Evolutionary conservation across 35 echinoderm and acorn worm species (phyloP).

Genomic region (Strongylocentrotus purpuratus): DNA sequence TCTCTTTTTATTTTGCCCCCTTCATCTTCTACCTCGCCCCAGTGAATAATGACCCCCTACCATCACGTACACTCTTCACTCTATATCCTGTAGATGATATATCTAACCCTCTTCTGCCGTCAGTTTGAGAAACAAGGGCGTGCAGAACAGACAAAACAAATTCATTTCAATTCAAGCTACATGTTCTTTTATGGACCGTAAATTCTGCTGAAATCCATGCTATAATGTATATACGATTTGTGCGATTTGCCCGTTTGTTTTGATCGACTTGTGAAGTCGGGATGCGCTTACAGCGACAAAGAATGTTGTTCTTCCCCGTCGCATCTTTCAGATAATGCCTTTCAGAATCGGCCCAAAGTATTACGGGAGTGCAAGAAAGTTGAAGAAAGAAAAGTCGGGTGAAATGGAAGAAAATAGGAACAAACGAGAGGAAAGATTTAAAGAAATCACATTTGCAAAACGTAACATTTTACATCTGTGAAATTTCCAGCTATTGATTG

Average conservation of each 20-base stretch:
- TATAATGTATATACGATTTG: neutral
- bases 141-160: neutral
- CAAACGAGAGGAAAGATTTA: too few species aligned
- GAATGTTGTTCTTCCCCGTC: too few species aligned
- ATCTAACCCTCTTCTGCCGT: neutral
- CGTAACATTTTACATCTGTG: too few species aligned
- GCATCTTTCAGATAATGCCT: too few species aligned
- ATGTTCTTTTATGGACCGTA: neutral
- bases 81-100: neutral
- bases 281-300: too few species aligned
- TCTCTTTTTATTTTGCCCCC: neutral
- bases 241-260: neutral
- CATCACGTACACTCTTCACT: neutral
- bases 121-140: neutral
- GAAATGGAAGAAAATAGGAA: too few species aligned
- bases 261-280: neutral
- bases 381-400: too few species aligned
- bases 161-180: neutral
- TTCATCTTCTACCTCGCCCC: neutral
- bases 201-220: neutral
- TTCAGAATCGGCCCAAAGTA: too few species aligned
- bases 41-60: neutral
- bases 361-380: too few species aligned
- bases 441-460: too few species aligned
- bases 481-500: too few species aligned